phyloP scores from a whole-genome alignment of 2,113 vertebrate genomes.

The Pseudorasbora parva region DNA sequence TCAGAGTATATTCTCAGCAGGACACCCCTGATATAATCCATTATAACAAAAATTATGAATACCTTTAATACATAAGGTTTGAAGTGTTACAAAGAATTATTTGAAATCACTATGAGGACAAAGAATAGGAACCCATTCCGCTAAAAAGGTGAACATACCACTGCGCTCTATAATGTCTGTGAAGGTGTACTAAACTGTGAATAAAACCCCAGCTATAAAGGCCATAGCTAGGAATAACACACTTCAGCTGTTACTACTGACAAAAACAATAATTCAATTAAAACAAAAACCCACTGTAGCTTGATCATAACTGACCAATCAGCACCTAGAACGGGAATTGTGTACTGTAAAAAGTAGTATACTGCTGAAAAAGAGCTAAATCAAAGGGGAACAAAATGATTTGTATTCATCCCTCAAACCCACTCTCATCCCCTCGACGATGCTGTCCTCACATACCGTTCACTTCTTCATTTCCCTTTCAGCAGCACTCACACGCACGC shows the following conservation, averaged over 20 bases:
- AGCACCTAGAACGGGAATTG: not conserved
- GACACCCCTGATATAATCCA: no score
- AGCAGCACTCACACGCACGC: not conserved
- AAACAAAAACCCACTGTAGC: not conserved
- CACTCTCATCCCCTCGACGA: slow-evolving; percentile 12
- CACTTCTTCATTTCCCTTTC: not conserved
- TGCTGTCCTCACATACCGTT: not conserved
- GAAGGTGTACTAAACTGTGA: not conserved
- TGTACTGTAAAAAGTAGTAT: not conserved
- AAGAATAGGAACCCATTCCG: not conserved
- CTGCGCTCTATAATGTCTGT: not conserved
- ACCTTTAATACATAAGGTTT: no score
- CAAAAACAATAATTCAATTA: not conserved
- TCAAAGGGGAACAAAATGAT: not conserved
- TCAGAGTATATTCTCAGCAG: no score
- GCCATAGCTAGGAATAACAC: not conserved
- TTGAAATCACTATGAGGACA: not conserved
- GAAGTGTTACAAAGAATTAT: not conserved
- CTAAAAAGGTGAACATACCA: not conserved
- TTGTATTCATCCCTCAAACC: not conserved
- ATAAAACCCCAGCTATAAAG: not conserved
- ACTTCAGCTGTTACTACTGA: not conserved
- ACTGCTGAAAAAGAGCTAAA: not conserved
- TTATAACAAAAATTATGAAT: no score
- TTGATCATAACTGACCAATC: not conserved